Percentiles rank a stretch among this genome's conserved stretches.
Evolutionary conservation across 2,797 vertebrate genomes (phyloP).

Genomic region (Enteromius fasciolatus): DNA sequence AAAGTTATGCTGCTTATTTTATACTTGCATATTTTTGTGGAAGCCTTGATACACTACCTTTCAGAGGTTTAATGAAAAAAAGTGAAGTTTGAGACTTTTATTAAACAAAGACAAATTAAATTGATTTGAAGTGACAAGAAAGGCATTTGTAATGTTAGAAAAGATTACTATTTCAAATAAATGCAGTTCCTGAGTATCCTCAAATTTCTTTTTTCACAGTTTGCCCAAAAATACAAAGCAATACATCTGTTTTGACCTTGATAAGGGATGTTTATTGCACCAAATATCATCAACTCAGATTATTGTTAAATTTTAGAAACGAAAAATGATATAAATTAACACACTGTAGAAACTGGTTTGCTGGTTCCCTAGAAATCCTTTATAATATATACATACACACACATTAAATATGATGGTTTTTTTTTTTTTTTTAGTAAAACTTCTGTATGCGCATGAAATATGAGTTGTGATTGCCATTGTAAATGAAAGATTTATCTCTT

Average conservation of each 20-base stretch:
- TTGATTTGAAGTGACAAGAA: background rate
- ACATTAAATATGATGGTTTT: background rate
- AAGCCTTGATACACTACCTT: background rate
- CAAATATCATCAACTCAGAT: background rate
- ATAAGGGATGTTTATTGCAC: background rate
- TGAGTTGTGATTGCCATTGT: background rate
- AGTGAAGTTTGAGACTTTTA: background rate
- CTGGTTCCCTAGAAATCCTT: background rate
- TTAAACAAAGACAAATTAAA: background rate
- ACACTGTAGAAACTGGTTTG: background rate
- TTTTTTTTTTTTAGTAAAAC: background rate
- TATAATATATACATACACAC: background rate
- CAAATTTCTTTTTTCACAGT: background rate
- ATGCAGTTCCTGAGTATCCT: background rate
- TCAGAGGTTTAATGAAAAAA: too few species aligned
- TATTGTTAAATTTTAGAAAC: too few species aligned
- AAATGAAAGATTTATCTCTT: background rate
- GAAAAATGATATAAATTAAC: background rate
- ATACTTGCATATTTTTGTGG: background rate
- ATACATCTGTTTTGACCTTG: background rate
- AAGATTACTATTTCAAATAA: background rate
- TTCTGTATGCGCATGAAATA: background rate
- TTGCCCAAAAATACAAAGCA: background rate
- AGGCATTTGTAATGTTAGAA: background rate
- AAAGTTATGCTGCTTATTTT: background rate